Evolutionary conservation across 2,113 vertebrate genomes (phyloP), one percentile per base, ranked within the genome.

Genomic region (Prinia subflava): DNA sequence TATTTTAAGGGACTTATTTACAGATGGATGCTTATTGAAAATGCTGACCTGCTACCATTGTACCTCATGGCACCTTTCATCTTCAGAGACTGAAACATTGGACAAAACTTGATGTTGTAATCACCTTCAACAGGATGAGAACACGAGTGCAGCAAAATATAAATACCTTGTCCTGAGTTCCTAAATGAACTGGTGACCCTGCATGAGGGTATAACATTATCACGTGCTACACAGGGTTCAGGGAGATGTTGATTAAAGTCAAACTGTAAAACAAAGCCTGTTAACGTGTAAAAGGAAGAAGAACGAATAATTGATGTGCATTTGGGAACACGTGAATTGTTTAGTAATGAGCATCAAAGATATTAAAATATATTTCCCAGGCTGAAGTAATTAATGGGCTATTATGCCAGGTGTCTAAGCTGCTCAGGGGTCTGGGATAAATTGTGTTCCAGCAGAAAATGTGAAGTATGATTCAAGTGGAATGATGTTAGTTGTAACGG

Each of bases 311-410:
- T n/a, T 37, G n/a, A 56, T 30, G 53, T 44, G n/a, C 75, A 76
- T 85, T 88, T 88, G 79, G 79, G 65, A 85, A 41, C 35, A 74
- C 0, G 4, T 88, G 87, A 80, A 82, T 56, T 80, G 79, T 76
- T 92, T 81, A 75, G 76, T n/a, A 93, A 95, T 52, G 56, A 90
- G 76, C 73, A 83, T 75, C 64, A 68, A 64, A 94, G 84, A 90
- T 81, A 95, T 64, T 87, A 83, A 92, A 88, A 94, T 92, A 49
- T 87, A 89, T 95, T 92, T 96, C 82, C 90, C 71, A 78, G 65
- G 79, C 88, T 90, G 85, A 67, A 83, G 55, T 93, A 92, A 96
- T 96, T 94, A 90, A 90, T 96, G 95, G 68, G 73, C 60, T 87
- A 41, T 90, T 97, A 91, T 86, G 50, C 75, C 94, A 93, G 93